Evolutionary conservation across 2,797 vertebrate species (phyloP), one percentile per base, ranked within the genome.

Genomic region (Dermochelys coriacea): DNA sequence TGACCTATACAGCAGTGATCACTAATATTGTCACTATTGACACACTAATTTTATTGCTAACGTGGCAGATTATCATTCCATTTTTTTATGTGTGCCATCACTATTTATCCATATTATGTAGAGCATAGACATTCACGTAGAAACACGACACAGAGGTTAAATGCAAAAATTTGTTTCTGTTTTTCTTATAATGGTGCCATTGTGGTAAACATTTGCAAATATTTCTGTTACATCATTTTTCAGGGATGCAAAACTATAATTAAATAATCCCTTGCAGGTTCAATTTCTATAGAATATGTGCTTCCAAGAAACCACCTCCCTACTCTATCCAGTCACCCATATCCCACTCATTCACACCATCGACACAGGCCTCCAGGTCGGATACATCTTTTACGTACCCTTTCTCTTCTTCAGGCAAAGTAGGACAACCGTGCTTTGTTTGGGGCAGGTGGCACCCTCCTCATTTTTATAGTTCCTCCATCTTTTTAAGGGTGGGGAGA

Each of bases 1-100:
- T 51, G 25, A 8, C 19, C 6, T 68, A 4, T 12, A 75, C 6
- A 9, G 5, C 3, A 23, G 3, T 5, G 29, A 4, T 4, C 61
- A 51, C 54, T 37, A 71, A 25, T 77, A 21, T 34, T 82, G 6
- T 84, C 25, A 27, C 8, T 29, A 29, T 27, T 75, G 18, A 29
- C 6, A 75, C 27, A 29, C 4, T 75, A 27, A 27, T 49, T 74
- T 41, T 23, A 74, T 41, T 74, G 41, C 37, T 74, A 64, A 64
- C 34, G n/a, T 19, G 31, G 16, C 34, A 74, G 10, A 74, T 45
- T 41, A 19, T 27, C 41, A 27, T 74, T 27, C 71, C 3, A 11
- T 15, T 74, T 74, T 23, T 71, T 45, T 45, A 74, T 45, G 23
- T 74, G 5, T 74, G 23, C 25, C 23, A 25, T 15, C 41, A 74